phyloP scores from a whole-genome alignment of 2,797 vertebrate genomes.

The Chromobotia macracanthus region DNA sequence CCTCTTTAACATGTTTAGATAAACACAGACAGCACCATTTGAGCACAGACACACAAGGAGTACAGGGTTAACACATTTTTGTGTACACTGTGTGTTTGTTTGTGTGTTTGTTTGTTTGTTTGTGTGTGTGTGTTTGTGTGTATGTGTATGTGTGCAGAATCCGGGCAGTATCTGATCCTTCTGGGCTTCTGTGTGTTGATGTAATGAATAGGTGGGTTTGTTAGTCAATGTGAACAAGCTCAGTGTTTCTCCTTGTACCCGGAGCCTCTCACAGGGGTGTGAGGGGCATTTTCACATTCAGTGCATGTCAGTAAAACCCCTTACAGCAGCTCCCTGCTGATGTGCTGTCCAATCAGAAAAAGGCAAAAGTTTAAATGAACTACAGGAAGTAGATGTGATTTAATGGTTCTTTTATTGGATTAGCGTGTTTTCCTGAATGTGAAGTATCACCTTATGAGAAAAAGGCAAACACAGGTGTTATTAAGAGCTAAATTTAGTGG shows the following conservation, averaged over 20 bases:
- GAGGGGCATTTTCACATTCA: constrained; percentile 41
- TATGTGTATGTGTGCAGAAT: constrained; percentile 16
- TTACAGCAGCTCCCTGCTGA: constrained; percentile 15
- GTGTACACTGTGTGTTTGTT: background rate
- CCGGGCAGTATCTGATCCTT: background rate
- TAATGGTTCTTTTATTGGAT: background rate
- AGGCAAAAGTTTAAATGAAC: constrained; percentile 17
- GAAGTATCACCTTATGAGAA: background rate
- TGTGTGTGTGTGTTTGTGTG: background rate
- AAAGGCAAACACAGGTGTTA: background rate
- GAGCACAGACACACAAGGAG: background rate
- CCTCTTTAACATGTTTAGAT: background rate
- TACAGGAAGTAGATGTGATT: background rate
- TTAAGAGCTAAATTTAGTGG: background rate
- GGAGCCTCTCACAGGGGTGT: constrained; percentile 4
- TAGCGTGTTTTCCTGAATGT: constrained; percentile 8
- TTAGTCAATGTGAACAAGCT: constrained; percentile 50
- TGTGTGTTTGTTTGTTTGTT: background rate
- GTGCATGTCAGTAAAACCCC: constrained; percentile 37
- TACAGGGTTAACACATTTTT: background rate
- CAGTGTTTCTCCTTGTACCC: constrained; percentile 28
- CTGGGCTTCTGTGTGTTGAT: constrained; percentile 32
- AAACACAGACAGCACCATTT: background rate
- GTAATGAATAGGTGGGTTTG: constrained; percentile 56
- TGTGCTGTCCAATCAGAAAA: constrained; percentile 19